Base-by-base conservation (phyloP, 2,113 vertebrate species). In the Acanthochromis polyacanthus region DNA sequence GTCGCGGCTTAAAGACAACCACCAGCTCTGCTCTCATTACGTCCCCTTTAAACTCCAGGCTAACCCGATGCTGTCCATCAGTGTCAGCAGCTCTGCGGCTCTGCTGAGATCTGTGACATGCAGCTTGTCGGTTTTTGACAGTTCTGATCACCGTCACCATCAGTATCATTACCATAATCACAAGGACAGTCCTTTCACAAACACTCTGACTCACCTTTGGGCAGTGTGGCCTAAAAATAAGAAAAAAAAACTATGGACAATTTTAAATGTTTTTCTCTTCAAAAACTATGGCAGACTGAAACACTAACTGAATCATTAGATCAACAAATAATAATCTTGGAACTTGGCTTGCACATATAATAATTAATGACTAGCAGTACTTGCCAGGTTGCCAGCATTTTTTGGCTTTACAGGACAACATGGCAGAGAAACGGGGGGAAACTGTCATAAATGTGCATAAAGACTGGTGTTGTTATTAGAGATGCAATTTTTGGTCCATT, bases 41-140 rank as follows among this genome's bases (percentile, higher is more conserved):
- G 51, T 23, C 11, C 16, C 30, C 9, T 23, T 45, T 23, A 36
- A 70, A 58, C 69, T 53, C n/a, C 25, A 28, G 46, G 23, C 10
- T 48, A 52, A 48, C n/a, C 25, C 4, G n/a, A 36, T 1, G 20
- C 25, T 36, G 75, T 64, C 71, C 1, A 43, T 82, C 79, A 66
- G 48, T 30, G 77, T 68, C 77, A 52, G 45, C 61, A 12, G 65
- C 81, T 68, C 45, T 4, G 57, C 11, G 28, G 28, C 51, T 61
- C 53, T 0, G 55, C 78, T 53, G 38, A 63, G 75, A 59, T 52
- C 48, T 63, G 62, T 48, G 67, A 86, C 81, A 66, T 56, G 60
- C 51, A 48, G 70, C 82, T 51, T 62, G 70, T 66, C 48, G 53
- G 57, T 82, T 85, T 75, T 81, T 83, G 85, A 85, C 82, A 76